Percentiles rank a stretch among this genome's conserved stretches.
Evolutionary conservation across 2,888 invertebrate species (phyloP).

Genomic region (Noctua fimbriata): DNA sequence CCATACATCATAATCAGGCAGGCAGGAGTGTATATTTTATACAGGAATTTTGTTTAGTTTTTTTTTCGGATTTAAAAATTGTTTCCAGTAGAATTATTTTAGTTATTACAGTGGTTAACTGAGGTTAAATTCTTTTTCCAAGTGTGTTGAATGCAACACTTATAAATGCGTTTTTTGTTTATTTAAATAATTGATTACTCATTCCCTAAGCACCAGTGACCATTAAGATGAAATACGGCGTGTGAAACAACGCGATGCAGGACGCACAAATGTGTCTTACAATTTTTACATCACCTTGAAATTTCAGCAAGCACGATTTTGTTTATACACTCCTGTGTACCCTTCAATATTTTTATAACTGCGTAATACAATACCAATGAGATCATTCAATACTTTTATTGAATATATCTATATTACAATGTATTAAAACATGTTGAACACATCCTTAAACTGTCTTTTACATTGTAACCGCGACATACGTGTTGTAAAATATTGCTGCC

Average conservation of each 20-base stretch:
- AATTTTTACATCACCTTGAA: conserved; percentile 13
- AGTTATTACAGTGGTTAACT: not conserved
- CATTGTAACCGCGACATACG: conserved; percentile 50
- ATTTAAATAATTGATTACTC: not conserved
- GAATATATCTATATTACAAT: conserved; percentile 38
- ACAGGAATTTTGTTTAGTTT: not conserved
- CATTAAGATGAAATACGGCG: not conserved
- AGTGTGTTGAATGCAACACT: not conserved
- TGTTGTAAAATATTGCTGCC: conserved; percentile 57
- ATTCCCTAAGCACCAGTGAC: not conserved
- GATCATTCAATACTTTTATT: conserved; percentile 36
- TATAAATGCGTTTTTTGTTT: not conserved
- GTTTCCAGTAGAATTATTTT: not conserved
- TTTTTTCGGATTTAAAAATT: not conserved
- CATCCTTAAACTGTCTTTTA: conserved; percentile 44
- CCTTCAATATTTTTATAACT: conserved; percentile 24
- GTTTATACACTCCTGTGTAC: not conserved
- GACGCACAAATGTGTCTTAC: no score
- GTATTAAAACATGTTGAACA: conserved; percentile 39
- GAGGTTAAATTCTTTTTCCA: not conserved
- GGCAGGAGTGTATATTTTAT: conserved; percentile 13
- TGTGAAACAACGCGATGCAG: not conserved
- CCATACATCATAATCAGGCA: conserved; percentile 28
- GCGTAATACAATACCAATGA: conserved; percentile 13
- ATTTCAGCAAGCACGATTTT: conserved; percentile 1